Percentiles rank a stretch among this genome's conserved stretches.
Evolutionary conservation across 2,797 vertebrate genomes (phyloP).

Genomic region (Crenichthys baileyi): DNA sequence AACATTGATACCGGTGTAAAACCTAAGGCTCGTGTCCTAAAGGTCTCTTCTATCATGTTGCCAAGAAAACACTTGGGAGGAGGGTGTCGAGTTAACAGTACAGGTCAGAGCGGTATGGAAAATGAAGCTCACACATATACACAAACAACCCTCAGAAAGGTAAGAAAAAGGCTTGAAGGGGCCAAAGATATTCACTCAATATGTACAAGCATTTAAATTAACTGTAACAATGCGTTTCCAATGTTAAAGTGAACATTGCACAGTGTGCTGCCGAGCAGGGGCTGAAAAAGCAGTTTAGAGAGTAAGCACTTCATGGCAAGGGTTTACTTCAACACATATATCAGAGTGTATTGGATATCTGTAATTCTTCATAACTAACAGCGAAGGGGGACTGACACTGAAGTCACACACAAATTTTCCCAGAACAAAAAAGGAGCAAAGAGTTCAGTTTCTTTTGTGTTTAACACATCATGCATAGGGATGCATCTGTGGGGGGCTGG

Average conservation of each 20-base stretch:
- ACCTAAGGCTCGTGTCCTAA: slow-evolving; percentile 57
- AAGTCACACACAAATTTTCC: slow-evolving; percentile 45
- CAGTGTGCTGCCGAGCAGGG: slow-evolving; percentile 48
- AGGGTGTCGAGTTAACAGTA: slow-evolving; percentile 59
- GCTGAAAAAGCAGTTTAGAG: slow-evolving; percentile 30
- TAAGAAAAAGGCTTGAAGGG: slow-evolving; percentile 55
- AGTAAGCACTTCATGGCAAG: slow-evolving; percentile 39
- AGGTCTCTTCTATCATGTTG: slow-evolving; percentile 40
- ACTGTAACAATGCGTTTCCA: slow-evolving; percentile 41
- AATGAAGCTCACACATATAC: slow-evolving; percentile 36
- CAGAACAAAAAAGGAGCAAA: slow-evolving; percentile 24
- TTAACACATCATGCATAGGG: slow-evolving; percentile 54
- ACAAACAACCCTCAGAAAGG: slow-evolving; percentile 42
- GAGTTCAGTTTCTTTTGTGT: slow-evolving; percentile 32
- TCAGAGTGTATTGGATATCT: slow-evolving; percentile 37
- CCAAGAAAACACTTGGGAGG: slow-evolving; percentile 54
- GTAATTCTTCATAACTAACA: slow-evolving; percentile 45
- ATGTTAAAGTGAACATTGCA: slow-evolving; percentile 46
- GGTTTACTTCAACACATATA: slow-evolving; percentile 33
- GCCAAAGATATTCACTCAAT: slow-evolving; percentile 60
- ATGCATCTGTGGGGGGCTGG: slow-evolving; percentile 25
- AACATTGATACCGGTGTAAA: slow-evolving; percentile 55
- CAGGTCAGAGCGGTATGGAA: slow-evolving; percentile 54
- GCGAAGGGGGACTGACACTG: slow-evolving; percentile 38
- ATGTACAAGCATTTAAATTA: slow-evolving; percentile 64